Evolutionary conservation across 2,888 invertebrate genomes (phyloP).

Genomic region (Drosophila birchii): DNA sequence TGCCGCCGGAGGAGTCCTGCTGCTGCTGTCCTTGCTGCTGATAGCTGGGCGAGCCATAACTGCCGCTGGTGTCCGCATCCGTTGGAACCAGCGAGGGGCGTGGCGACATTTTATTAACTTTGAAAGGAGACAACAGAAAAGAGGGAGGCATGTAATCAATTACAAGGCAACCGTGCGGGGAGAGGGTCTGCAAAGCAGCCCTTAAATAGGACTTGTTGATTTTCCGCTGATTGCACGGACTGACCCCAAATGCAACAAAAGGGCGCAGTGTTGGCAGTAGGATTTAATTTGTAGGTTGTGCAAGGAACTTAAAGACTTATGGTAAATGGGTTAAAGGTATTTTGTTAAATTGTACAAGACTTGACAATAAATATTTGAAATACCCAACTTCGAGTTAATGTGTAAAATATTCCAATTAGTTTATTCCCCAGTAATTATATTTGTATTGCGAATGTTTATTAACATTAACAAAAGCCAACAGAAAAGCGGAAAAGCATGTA

Average conservation of each 20-base stretch:
- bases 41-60: constrained; percentile 74
- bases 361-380: not conserved
- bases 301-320: not conserved
- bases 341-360: no score
- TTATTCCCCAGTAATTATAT: not conserved
- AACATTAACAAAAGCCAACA: not conserved
- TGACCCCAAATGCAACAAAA: constrained; percentile 25
- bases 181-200: no score
- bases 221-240: constrained; percentile 39
- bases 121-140: constrained; percentile 22
- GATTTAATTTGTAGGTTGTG: not conserved
- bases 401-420: not conserved
- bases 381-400: not conserved
- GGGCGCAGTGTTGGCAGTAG: not conserved
- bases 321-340: no score
- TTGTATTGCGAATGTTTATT: not conserved
- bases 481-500: not conserved
- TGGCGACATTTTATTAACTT: constrained; percentile 90
- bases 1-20: constrained; percentile 80
- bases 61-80: constrained; percentile 82
- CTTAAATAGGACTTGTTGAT: constrained; percentile 42
- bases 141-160: constrained; percentile 27
- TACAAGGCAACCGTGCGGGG: constrained; percentile 4
- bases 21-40: constrained; percentile 74
- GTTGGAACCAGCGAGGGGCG: constrained; percentile 87